phyloP scores from a whole-genome alignment of 2,888 invertebrate genomes.

The Sipha maydis region DNA sequence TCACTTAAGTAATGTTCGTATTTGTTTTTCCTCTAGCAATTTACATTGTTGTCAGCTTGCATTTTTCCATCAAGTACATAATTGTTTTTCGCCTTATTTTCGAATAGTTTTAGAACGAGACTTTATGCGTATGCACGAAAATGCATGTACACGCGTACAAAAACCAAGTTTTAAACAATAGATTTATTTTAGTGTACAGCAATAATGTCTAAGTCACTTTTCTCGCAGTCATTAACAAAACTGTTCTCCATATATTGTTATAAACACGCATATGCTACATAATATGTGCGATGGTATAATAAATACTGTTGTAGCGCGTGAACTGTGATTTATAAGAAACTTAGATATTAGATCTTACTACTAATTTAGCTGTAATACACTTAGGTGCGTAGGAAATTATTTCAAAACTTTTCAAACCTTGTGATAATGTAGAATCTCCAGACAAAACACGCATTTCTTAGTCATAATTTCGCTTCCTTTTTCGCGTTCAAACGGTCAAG shows the following conservation, averaged over 20 bases:
- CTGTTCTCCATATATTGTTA: not conserved
- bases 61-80: too few species aligned
- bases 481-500: not conserved
- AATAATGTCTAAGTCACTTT: not conserved
- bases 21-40: too few species aligned
- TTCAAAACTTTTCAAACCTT: too few species aligned
- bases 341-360: not conserved
- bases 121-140: too few species aligned
- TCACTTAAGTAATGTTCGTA: too few species aligned
- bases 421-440: too few species aligned
- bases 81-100: too few species aligned
- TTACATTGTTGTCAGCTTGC: too few species aligned
- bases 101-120: too few species aligned
- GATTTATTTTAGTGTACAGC: not conserved
- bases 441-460: constrained; percentile 1
- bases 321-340: not conserved
- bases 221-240: not conserved
- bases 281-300: not conserved
- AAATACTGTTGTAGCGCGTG: not conserved
- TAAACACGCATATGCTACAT: not conserved
- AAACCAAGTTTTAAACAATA: too few species aligned
- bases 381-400: not conserved
- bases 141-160: too few species aligned
- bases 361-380: not conserved
- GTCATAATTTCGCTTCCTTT: not conserved